Base-by-base conservation (phyloP, 2,888 invertebrate genomes). In the Erebia ligea region DNA sequence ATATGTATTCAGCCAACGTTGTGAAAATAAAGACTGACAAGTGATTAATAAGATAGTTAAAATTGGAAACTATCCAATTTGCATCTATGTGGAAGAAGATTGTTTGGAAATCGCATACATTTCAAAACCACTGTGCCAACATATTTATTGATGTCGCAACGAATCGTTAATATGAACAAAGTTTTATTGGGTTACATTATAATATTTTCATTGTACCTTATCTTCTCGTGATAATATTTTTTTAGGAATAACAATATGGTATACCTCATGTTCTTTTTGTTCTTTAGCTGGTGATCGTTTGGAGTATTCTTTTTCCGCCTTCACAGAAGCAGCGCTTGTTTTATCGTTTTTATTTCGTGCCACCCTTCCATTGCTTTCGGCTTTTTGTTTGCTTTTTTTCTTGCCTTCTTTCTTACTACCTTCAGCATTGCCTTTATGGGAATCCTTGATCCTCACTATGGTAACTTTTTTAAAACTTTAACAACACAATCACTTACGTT, bases 381-480 rank as follows among this genome's bases (percentile, higher is more conserved):
- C 87, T 83, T 95, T 95, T 85, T 94, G 95, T 86, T 94, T 91
- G 81, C 87, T 94, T 91, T 95, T 95, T 93, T 94, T 94, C 90
- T 95, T 95, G 89, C 87, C 91, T 94, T 94, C 95, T 92, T 94
- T 94, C 92, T 94, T 94, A 92, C 94, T 84, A 81, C 92, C 88
- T 86, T 94, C 95, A 89, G 94, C 95, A 94, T 95, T 94, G 87
- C 88, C 94, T 86, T 94, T 94, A 82, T 93, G 89, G 79, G 94
- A 88, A 91, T 95, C 95, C 89, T 95, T 95, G 88, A 95, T 94
- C 91, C 95, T 94, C 95, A 95, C 95, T 94, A 95, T 95, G 95
- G 94, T 94, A 89, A 94, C 95, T 95, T 86, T 34, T 84, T 75
- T 71, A 64, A 70, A 73, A 76, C 76, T 75, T 68, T 70, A 65